A percentile compares a stretch with the other conserved stretches of the same genome.
These are phyloP conservation scores for Lampropteryx suffumata DNA, from an alignment of 2,888 invertebrate species.

Conservation along the genomic window DNA sequence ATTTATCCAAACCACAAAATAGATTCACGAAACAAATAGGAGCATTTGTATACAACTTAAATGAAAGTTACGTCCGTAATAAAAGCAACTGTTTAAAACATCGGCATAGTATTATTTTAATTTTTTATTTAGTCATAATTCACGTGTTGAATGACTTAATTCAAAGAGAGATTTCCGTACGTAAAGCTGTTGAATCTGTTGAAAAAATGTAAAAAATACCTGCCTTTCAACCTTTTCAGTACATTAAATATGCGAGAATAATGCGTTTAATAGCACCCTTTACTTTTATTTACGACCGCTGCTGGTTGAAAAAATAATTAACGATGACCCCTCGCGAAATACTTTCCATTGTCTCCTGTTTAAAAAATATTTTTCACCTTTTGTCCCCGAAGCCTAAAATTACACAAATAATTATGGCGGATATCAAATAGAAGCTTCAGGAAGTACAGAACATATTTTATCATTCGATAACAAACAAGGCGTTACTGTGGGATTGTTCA, in stretches of 20 bases:
- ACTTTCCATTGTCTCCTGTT: slow-evolving; percentile 66
- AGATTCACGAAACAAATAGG: too few relatives aligned
- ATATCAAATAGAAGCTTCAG: slow-evolving; percentile 25
- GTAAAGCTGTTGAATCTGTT: slow-evolving; percentile 72
- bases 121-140: slow-evolving; percentile 17
- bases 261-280: slow-evolving; percentile 82
- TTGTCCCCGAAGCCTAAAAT: slow-evolving; percentile 37
- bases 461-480: slow-evolving; percentile 46
- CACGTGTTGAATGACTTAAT: slow-evolving; percentile 65
- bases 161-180: slow-evolving; percentile 63
- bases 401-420: slow-evolving; percentile 26
- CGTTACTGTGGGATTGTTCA: slow-evolving; percentile 50
- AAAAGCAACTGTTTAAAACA: slow-evolving; percentile 1
- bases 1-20: too few relatives aligned
- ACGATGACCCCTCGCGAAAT: slow-evolving; percentile 65
- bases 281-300: slow-evolving; percentile 75
- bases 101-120: neutral
- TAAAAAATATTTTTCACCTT: slow-evolving; percentile 52
- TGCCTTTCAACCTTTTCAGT: slow-evolving; percentile 77
- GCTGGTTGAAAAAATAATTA: slow-evolving; percentile 73
- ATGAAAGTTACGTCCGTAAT: neutral
- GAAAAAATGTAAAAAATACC: slow-evolving; percentile 55
- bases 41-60: too few relatives aligned
- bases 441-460: slow-evolving; percentile 29
- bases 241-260: slow-evolving; percentile 80